Percentiles rank a stretch among this genome's conserved stretches.
These are phyloP conservation scores for Aurelia sp. DNA, from an alignment of 30 jellyfish, hydroid and myxozoan genomes.

Conservation along the genomic window DNA sequence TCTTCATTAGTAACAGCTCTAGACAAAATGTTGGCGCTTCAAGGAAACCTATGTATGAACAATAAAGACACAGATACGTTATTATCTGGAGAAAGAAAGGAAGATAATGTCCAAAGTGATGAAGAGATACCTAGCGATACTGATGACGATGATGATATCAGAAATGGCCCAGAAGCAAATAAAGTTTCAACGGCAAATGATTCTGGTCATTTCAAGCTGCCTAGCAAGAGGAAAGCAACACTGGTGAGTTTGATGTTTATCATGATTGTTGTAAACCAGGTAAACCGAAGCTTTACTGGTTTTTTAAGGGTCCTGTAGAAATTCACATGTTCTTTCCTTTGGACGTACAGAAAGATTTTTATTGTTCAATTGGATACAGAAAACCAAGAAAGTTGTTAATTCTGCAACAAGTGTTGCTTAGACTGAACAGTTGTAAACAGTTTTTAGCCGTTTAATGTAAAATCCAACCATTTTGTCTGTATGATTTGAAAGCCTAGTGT, in stretches of 20 bases:
- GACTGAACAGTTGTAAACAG: no score
- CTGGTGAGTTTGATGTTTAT: slow-evolving; percentile 29
- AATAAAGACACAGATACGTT: slow-evolving; percentile 31
- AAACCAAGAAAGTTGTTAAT: no score
- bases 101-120: slow-evolving; percentile 41
- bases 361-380: no score
- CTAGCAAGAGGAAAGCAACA: slow-evolving; percentile 48
- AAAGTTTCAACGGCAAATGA: background rate
- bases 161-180: background rate
- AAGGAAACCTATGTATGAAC: slow-evolving; percentile 28
- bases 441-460: no score
- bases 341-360: no score
- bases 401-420: no score
- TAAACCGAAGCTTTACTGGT: no score
- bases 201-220: slow-evolving; percentile 1
- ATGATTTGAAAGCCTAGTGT: no score
- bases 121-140: slow-evolving; percentile 53
- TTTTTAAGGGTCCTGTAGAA: no score
- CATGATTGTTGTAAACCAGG: no score
- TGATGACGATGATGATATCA: slow-evolving; percentile 30
- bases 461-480: no score
- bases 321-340: no score
- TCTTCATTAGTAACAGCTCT: slow-evolving; percentile 22
- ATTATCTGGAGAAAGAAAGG: slow-evolving; percentile 33
- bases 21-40: slow-evolving; percentile 50